Evolutionary conservation across 1,140 invertebrate species (phyloP).

Genomic region (Battus philenor): DNA sequence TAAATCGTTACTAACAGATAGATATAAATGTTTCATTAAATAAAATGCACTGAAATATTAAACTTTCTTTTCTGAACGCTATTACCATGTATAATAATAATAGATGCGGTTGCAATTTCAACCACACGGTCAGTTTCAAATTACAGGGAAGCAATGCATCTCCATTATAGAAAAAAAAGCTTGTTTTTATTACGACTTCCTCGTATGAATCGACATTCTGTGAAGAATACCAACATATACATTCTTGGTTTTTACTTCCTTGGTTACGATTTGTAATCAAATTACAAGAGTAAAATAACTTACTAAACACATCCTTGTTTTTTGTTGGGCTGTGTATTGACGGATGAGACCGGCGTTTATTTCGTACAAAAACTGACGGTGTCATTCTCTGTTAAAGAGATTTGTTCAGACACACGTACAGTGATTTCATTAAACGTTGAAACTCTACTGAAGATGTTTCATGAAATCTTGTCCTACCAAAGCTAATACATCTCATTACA

Average conservation of each 20-base stretch:
- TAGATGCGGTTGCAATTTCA: slow-evolving; percentile 31
- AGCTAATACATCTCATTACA: too few relatives aligned
- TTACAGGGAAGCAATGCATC: slow-evolving; percentile 43
- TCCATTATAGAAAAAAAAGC: slow-evolving; percentile 20
- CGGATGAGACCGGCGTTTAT: background rate
- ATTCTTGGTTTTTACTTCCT: background rate
- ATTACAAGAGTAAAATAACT: slow-evolving; percentile 9
- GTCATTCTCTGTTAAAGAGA: slow-evolving; percentile 2
- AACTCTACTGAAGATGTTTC: too few relatives aligned
- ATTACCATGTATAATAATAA: slow-evolving; percentile 28
- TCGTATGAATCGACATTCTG: slow-evolving; percentile 3
- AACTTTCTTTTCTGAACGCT: slow-evolving; percentile 2
- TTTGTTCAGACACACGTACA: slow-evolving; percentile 6
- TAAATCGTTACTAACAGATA: too few relatives aligned
- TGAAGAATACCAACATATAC: background rate
- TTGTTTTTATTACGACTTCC: slow-evolving; percentile 6
- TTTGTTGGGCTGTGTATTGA: background rate
- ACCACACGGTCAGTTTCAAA: slow-evolving; percentile 31
- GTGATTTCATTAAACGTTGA: slow-evolving; percentile 8
- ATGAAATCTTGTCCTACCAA: too few relatives aligned
- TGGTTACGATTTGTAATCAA: slow-evolving; percentile 6
- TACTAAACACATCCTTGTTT: background rate
- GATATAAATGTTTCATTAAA: too few relatives aligned
- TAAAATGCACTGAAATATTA: slow-evolving; percentile 8
- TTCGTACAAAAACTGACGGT: slow-evolving; percentile 1